A percentile compares a stretch with the other conserved stretches of the same genome.
phyloP scores from a whole-genome alignment of 2,113 vertebrate genomes.

The Tursiops truncatus region DNA sequence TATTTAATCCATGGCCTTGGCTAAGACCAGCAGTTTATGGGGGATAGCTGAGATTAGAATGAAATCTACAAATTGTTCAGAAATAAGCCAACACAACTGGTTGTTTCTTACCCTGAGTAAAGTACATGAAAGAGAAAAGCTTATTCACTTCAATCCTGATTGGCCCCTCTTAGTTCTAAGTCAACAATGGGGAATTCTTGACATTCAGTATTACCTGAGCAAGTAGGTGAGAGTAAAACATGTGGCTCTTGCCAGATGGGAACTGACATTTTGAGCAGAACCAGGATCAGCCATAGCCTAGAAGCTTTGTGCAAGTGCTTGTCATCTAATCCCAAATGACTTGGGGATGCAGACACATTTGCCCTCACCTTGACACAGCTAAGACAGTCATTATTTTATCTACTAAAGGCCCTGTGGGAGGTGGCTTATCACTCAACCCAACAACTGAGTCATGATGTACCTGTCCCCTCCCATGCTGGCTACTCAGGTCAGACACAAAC shows the following conservation, averaged over 20 bases:
- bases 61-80: slow-evolving; percentile 27
- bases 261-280: slow-evolving; percentile 60
- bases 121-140: slow-evolving; percentile 39
- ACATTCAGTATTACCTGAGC: slow-evolving; percentile 45
- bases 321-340: neutral
- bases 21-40: neutral
- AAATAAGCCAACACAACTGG: slow-evolving; percentile 31
- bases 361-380: neutral
- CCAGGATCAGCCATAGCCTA: neutral
- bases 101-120: slow-evolving; percentile 6
- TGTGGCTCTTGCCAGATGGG: neutral
- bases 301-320: slow-evolving; percentile 11
- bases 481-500: neutral
- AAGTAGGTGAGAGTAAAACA: neutral
- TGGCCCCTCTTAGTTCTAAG: slow-evolving; percentile 43
- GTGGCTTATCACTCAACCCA: neutral
- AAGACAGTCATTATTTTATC: neutral
- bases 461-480: neutral
- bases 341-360: neutral
- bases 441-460: neutral
- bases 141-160: slow-evolving; percentile 21
- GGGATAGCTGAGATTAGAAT: neutral
- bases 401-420: neutral
- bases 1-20: neutral
- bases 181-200: slow-evolving; percentile 51